Percentiles rank a stretch among this genome's conserved stretches.
phyloP scores from a whole-genome alignment of 2,888 invertebrate species.

The Palloptera scutellata region DNA sequence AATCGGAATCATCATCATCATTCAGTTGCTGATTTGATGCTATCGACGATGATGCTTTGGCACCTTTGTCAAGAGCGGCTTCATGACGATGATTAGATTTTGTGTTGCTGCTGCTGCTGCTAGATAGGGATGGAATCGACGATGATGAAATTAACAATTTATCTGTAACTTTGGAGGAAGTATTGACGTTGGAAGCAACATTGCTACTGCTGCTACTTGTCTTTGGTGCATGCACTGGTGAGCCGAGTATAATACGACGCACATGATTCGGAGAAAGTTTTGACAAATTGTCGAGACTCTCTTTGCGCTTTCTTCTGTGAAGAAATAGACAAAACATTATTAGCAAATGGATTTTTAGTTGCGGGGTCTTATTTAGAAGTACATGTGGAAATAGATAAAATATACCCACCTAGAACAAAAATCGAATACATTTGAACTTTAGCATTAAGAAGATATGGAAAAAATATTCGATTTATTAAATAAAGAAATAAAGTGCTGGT shows the following conservation, averaged over 20 bases:
- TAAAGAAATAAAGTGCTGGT: constrained; percentile 1
- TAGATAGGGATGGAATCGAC: neutral
- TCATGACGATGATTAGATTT: constrained; percentile 35
- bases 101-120: constrained; percentile 4
- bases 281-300: constrained; percentile 51
- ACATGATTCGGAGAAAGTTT: constrained; percentile 54
- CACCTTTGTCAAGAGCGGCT: constrained; percentile 39
- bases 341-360: neutral
- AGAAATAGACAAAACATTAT: neutral
- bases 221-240: constrained; percentile 51
- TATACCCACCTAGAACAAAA: neutral
- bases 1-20: constrained; percentile 51
- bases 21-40: constrained; percentile 33
- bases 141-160: constrained; percentile 5
- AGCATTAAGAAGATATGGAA: constrained; percentile 4
- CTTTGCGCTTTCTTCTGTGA: constrained; percentile 50
- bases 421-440: neutral
- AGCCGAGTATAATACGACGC: constrained; percentile 53
- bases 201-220: constrained; percentile 21
- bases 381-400: too few species aligned
- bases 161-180: constrained; percentile 16
- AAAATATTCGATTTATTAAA: neutral
- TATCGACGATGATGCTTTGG: constrained; percentile 39
- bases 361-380: neutral
- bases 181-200: constrained; percentile 21